Evolutionary conservation across 2,113 vertebrate genomes (phyloP).

Genomic region (Notarius lentiginosus): DNA sequence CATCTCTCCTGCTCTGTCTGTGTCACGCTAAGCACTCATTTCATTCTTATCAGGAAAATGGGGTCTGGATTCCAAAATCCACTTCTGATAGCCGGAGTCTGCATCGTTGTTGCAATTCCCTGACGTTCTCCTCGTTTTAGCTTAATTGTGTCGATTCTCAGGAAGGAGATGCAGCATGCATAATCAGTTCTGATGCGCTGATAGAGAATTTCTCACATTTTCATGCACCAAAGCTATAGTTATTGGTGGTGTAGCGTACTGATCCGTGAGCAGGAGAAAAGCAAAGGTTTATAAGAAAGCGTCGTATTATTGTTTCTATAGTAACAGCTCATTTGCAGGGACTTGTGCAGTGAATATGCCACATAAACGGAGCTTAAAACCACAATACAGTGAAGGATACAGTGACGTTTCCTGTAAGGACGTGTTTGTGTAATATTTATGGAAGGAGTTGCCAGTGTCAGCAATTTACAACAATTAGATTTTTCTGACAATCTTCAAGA

Average conservation of each 20-base stretch:
- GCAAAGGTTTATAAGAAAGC: background rate
- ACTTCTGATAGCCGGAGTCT: background rate
- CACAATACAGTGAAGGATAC: no score
- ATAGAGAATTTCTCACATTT: constrained; percentile 27
- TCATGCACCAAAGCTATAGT: constrained; percentile 52
- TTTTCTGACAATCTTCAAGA: no score
- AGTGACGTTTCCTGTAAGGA: no score
- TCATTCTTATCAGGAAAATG: constrained; percentile 35
- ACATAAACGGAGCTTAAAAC: background rate
- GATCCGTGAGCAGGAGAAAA: constrained; percentile 5
- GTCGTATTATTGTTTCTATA: no score
- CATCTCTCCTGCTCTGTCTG: background rate
- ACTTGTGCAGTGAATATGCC: background rate
- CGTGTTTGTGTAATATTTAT: background rate
- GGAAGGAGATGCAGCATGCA: constrained; percentile 37
- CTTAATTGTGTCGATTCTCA: constrained; percentile 45
- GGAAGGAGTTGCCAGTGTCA: background rate
- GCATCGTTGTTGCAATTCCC: background rate
- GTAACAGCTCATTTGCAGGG: no score
- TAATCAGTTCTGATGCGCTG: constrained; percentile 50
- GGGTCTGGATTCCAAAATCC: background rate
- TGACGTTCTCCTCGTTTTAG: constrained; percentile 29
- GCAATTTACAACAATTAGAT: background rate
- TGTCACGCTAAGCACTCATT: constrained; percentile 14
- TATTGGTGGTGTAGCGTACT: constrained; percentile 31